phyloP scores from a whole-genome alignment of 2,113 vertebrate genomes.

The Sphyrna mokarran region DNA sequence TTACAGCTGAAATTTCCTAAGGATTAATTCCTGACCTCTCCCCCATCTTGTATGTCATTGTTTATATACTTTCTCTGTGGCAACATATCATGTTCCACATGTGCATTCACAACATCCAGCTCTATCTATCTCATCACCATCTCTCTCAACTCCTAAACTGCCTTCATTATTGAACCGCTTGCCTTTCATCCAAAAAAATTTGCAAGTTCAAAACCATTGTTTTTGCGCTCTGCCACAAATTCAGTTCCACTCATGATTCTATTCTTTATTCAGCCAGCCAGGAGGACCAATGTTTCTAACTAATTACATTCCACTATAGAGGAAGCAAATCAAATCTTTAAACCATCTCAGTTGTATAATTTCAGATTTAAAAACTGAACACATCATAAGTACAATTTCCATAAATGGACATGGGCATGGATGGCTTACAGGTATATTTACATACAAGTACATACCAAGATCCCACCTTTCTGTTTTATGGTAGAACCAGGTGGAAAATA shows the following conservation, averaged over 20 bases:
- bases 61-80: neutral
- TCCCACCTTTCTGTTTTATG: conserved; percentile 65
- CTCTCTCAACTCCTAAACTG: neutral
- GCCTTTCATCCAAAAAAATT: neutral
- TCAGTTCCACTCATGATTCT: neutral
- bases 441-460: conserved; percentile 65
- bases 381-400: neutral
- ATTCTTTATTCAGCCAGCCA: neutral
- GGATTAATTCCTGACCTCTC: neutral
- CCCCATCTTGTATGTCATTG: neutral
- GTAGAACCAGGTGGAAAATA: conserved; percentile 86
- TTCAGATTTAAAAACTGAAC: neutral
- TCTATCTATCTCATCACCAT: neutral
- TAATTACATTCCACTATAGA: neutral
- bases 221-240: neutral
- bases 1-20: neutral
- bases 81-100: neutral
- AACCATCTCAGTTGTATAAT: neutral
- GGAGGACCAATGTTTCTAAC: neutral
- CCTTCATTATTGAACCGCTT: neutral
- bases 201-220: neutral
- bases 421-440: neutral
- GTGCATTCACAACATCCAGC: neutral
- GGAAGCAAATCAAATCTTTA: neutral
- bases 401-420: neutral